phyloP scores from a whole-genome alignment of 2,888 invertebrate species.

The Lycocerus yunnanus region DNA sequence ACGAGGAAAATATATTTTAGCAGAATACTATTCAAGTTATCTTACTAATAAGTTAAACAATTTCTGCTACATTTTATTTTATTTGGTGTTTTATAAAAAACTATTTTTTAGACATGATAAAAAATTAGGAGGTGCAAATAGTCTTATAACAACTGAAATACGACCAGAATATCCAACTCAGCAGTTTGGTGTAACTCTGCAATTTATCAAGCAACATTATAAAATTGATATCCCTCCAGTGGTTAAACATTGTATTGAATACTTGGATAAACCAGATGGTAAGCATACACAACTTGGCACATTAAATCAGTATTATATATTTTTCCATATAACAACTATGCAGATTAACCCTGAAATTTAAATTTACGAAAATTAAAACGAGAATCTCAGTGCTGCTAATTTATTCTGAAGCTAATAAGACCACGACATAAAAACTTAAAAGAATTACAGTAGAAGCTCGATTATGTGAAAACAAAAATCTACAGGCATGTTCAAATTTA shows the following conservation, averaged over 20 bases:
- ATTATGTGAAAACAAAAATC: too few relatives aligned
- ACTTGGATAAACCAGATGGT: slow-evolving; percentile 88
- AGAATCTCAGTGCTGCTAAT: too few relatives aligned
- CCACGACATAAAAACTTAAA: too few relatives aligned
- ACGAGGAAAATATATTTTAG: not conserved
- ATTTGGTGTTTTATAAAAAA: not conserved
- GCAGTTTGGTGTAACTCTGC: slow-evolving; percentile 94
- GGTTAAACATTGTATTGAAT: slow-evolving; percentile 88
- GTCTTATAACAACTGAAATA: slow-evolving; percentile 51
- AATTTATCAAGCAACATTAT: slow-evolving; percentile 89
- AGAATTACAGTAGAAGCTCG: too few relatives aligned
- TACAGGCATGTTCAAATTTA: too few relatives aligned
- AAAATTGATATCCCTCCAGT: slow-evolving; percentile 89
- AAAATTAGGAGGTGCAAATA: slow-evolving; percentile 59
- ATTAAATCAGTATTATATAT: too few relatives aligned
- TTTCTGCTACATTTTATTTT: not conserved
- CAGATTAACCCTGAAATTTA: too few relatives aligned
- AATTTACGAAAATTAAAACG: too few relatives aligned
- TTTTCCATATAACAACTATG: too few relatives aligned
- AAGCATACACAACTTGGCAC: slow-evolving; percentile 45
- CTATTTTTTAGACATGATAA: slow-evolving; percentile 71
- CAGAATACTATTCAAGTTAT: not conserved
- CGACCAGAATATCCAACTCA: slow-evolving; percentile 67
- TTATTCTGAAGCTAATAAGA: too few relatives aligned
- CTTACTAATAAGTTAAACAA: not conserved